Base-by-base conservation (phyloP, 2,113 vertebrate species). In the Misgurnus anguillicaudatus region DNA sequence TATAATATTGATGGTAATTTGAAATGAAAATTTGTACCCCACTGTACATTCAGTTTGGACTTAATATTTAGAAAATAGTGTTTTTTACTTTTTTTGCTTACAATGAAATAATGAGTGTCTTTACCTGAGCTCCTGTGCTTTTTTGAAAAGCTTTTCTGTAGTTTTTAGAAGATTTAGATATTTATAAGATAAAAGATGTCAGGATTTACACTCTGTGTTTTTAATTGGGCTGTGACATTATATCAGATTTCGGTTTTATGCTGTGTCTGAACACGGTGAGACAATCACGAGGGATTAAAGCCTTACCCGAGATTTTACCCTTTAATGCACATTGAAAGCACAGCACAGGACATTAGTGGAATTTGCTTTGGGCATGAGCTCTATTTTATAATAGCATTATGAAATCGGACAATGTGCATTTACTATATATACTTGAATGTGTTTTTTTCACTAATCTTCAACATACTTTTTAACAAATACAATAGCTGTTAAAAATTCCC, bases 81-180 rank as follows among this genome's bases (percentile, higher is more conserved):
- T 3, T 13, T 14, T 31, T 31, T 31, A 31, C 1, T 31, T 31
- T 1, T n/a, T 7, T 51, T 4, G 3, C 13, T 86, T 83, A 82
- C 77, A 68, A 73, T 66, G 74, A 83, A 90, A 86, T 86, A 85
- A 87, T 31, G 81, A 79, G 68, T 90, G 87, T 88, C 82, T 88
- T 90, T 86, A 88, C 84, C 81, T 87, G 83, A 87, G 86, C 88
- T 90, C 85, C 85, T 66, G 45, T 39, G 21, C 14, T 24, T 6
- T 80, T 77, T 42, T 75, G 61, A 60, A 39, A 17, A 21, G 45
- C 60, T 73, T 51, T 6, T 75, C 75, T 47, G 68, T 74, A 31
- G 64, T 21, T 19, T 61, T 71, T 53, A 19, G 53, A 66, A 55
- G 51, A 17, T 55, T 16, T 57, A 19, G 53, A 57, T n/a, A 3